Evolutionary conservation across 2,113 vertebrate species (phyloP).

Genomic region (Centropus unirufus): DNA sequence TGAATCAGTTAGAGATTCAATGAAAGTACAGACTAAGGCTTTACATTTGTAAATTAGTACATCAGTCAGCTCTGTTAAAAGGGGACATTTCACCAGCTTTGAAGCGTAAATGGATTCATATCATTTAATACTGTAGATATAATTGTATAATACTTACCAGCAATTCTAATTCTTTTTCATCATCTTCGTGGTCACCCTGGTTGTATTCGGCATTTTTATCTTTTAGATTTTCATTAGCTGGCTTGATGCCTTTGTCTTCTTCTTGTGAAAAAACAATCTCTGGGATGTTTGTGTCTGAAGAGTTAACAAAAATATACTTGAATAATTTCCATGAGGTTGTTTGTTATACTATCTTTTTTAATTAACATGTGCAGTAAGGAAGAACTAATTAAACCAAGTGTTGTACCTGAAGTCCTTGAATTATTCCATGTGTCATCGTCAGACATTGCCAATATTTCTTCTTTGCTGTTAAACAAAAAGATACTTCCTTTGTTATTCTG

Average conservation of each 20-base stretch:
- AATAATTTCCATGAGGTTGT: conserved; percentile 4
- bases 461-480: conserved; percentile 78
- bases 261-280: conserved; percentile 74
- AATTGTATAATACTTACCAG: conserved; percentile 80
- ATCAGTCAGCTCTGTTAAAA: conserved; percentile 69
- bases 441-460: conserved; percentile 68
- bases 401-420: conserved; percentile 74
- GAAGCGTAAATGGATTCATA: conserved; percentile 72
- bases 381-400: conserved; percentile 35
- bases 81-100: conserved; percentile 64
- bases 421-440: conserved; percentile 66
- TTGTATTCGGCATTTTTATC: conserved; percentile 58
- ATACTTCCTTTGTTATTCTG: conserved; percentile 49
- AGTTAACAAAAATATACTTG: conserved; percentile 53
- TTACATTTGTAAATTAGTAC: conserved; percentile 74
- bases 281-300: conserved; percentile 75
- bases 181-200: conserved; percentile 62
- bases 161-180: conserved; percentile 78
- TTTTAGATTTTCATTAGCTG: conserved; percentile 61
- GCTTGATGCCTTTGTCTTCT: conserved; percentile 64
- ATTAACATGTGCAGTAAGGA: conserved; percentile 43
- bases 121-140: conserved; percentile 65
- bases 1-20: conserved; percentile 63
- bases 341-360: conserved; percentile 17
- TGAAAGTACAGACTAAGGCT: conserved; percentile 47